Base-by-base conservation (phyloP, 2,113 vertebrate genomes). In the Apteryx mantelli region DNA sequence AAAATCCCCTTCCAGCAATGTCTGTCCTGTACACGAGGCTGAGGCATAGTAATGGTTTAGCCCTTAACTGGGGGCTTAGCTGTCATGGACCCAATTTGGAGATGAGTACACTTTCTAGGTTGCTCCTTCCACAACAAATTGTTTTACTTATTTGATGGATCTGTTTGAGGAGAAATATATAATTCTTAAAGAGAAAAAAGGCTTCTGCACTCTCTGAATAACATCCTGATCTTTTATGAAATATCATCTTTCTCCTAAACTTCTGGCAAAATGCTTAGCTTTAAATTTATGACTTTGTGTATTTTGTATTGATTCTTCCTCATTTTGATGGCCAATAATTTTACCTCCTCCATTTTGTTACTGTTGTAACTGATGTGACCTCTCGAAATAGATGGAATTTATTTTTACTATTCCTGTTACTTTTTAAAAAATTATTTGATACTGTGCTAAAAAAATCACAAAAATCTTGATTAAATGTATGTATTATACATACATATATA, bases 221-320 rank as follows among this genome's bases (percentile, higher is more conserved):
- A 36, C 42, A 36, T 17, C 15, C 48, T 69, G 38, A 38, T 4
- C 1, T 38, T 92, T 56, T 40, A 74, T 58, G 46, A 88, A 91
- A 77, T 56, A 74, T 2, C 75, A 20, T 5, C 13, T 65, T 68
- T 16, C 20, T 78, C 26, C 68, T 86, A 2, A 5, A 81, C 60
- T 87, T 89, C 21, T 38, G 58, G 36, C 22, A 75, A 81, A 89
- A 34, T 60, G 24, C 13, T 76, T 13, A 11, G 13, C 34, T 78
- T 89, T 78, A 28, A 70, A 50, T 89, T 92, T 89, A 81, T 83
- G 44, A 76, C 82, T 90, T 91, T 78, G 26, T 81, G 50, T 32
- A 36, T 84, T 95, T 92, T 77, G 7, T 64, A 95, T 89, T 81
- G 91, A 91, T 96, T 89, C 52, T 71, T 34, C 30, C 18, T 93